Base-by-base conservation (phyloP, 1,140 invertebrate genomes). In the Condylostylus longicornis region DNA sequence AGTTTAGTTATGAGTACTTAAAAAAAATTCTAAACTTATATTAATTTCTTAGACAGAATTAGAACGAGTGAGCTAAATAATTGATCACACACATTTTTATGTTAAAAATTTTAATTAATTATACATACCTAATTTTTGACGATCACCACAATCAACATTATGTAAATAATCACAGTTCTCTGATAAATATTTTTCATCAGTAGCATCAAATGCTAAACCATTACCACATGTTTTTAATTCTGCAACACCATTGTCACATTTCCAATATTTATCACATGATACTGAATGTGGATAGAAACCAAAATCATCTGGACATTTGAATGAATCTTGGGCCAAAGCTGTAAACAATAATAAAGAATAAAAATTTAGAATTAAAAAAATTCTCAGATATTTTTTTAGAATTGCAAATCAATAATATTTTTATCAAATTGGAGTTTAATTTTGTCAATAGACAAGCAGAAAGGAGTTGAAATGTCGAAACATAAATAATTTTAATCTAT, bases 91-190 rank as follows among this genome's bases (percentile, higher is more conserved):
- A n/a, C 4, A 21, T 20, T 37, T 27, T 5, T 5, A 27, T 4
- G 25, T 8, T 4, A 27, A 27, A 10, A 27, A n/a, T n/a, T n/a
- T 8, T 5, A n/a, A n/a, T 27, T 13, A 27, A 27, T 5, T 3
- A 10, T 14, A 54, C 68, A 70, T 53, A 82, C 79, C 85, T 42
- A 89, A 67, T 55, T 89, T 79, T 43, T 75, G 64, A 49, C 89
- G 78, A 29, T 87, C 82, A 12, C 84, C 84, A 58, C 89, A 93
- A 46, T 93, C 85, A n/a, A 93, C 87, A 48, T 91, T 91, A 69
- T 93, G 86, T 40, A 89, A 71, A 66, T 93, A 93, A 61, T 91
- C 88, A 49, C 89, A 94, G 68, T 93, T 93, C 59, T 94, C 88
- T 30, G 82, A 86, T 46, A 88, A 66, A 68, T 79, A 89, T 67